These are phyloP conservation scores for Polypedilum pembai DNA, from an alignment of 1,140 invertebrate genomes.

Conservation along the genomic window DNA sequence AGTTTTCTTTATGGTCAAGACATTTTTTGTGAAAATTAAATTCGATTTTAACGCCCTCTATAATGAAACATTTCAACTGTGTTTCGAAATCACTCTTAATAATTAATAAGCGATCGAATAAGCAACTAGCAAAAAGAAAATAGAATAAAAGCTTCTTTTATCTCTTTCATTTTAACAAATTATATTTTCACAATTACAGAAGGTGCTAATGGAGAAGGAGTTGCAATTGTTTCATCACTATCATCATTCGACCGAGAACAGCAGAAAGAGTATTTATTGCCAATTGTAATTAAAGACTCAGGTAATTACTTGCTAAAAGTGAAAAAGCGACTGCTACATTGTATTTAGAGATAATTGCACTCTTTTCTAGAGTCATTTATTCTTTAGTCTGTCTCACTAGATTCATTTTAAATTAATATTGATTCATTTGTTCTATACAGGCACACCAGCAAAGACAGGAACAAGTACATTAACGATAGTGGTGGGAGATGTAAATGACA, in stretches of 20 bases:
- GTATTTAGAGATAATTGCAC: not conserved
- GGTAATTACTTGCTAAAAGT: not conserved
- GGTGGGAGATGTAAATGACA: slow-evolving; percentile 64
- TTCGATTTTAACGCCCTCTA: too few relatives aligned
- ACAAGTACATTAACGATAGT: slow-evolving; percentile 58
- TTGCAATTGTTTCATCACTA: slow-evolving; percentile 53
- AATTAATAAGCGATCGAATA: too few relatives aligned
- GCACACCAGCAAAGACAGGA: slow-evolving; percentile 52
- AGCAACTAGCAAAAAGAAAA: too few relatives aligned
- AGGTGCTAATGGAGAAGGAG: slow-evolving; percentile 54
- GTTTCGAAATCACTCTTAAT: too few relatives aligned
- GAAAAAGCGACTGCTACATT: not conserved
- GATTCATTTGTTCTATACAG: slow-evolving; percentile 31
- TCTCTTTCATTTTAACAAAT: too few relatives aligned
- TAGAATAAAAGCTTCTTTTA: too few relatives aligned
- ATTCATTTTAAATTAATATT: not conserved
- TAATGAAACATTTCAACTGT: too few relatives aligned
- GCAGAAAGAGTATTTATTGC: slow-evolving; percentile 55
- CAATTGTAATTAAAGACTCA: slow-evolving; percentile 55
- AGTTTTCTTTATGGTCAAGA: too few relatives aligned
- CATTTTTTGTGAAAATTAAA: too few relatives aligned
- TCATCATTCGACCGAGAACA: slow-evolving; percentile 60
- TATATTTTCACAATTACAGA: slow-evolving; percentile 38
- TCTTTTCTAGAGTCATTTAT: not conserved
- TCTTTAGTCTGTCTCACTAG: not conserved